Base-by-base conservation (phyloP, 2,797 vertebrate species). In the Tangara arthus region DNA sequence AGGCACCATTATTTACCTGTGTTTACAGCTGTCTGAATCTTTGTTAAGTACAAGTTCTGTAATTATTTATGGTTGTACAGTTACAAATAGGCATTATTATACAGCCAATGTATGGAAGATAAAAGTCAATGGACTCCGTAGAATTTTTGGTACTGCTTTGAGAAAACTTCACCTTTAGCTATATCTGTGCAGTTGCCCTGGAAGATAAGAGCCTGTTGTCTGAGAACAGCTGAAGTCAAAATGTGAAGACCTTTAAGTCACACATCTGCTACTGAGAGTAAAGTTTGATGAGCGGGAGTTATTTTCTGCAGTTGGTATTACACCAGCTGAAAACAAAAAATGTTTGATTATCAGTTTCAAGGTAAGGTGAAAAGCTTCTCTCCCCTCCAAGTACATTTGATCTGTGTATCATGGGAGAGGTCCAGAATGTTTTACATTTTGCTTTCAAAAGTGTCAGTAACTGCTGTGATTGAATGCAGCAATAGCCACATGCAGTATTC, bases 141-240 rank as follows among this genome's bases (percentile, higher is more conserved):
- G 27, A 77, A 77, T 73, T 70, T 18, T 53, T 87, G 34, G 21
- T 70, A 35, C 18, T 39, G 46, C 56, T 89, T 68, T 91, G 56
- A 87, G 46, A 75, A 66, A 71, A 87, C 22, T 60, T 80, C 82
- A 71, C 37, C 50, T 89, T 80, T 52, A 82, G 72, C 49, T 77
- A 37, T 49, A 55, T 60, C 22, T 53, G 8, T 80, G 63, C 1
- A 2, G 60, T 80, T 80, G 49, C 49, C 28, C 46, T 70, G 34
- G 34, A 80, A 77, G 49, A 82, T 77, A 85, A 89, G 42, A 91
- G 61, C 22, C 80, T 87, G 50, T 86, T 88, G 72, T 92, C 46
- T 63, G 37, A 75, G 69, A 94, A 71, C 79, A 92, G 91, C 91
- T 85, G 91, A 94, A 92, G 47, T 71, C 20, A 85, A 90, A 76